Evolutionary conservation across 2,113 vertebrate species (phyloP).

Genomic region (Lepus americanus): DNA sequence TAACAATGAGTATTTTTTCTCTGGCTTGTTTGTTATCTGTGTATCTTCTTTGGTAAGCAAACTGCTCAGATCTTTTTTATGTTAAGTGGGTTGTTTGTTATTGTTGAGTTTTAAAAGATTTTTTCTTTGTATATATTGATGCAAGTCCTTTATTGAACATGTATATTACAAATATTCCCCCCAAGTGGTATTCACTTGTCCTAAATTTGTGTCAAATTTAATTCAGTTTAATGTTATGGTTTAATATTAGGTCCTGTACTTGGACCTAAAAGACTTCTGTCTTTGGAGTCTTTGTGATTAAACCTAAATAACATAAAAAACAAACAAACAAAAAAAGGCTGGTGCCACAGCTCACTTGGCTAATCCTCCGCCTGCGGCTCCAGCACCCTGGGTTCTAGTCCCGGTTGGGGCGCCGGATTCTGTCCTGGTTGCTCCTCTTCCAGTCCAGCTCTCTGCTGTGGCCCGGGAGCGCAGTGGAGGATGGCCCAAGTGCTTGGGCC

Average conservation of each 20-base stretch:
- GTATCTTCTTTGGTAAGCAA: background rate
- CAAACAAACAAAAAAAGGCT: no score
- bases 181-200: background rate
- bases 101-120: background rate
- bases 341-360: no score
- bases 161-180: conserved; percentile 3
- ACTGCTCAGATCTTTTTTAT: background rate
- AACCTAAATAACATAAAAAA: background rate
- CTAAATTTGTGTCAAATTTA: background rate
- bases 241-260: background rate
- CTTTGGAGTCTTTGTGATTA: background rate
- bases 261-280: background rate
- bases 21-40: background rate
- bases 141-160: background rate
- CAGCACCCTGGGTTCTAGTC: no score
- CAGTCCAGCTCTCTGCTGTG: no score
- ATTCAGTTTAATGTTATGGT: background rate
- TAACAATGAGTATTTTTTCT: background rate
- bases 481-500: no score
- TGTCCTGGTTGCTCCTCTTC: no score
- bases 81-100: background rate
- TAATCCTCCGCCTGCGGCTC: no score
- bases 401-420: no score
- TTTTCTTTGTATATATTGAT: background rate
- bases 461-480: no score